These are phyloP conservation scores for Buathra laborator DNA, from an alignment of 2,888 invertebrate species.

Conservation along the genomic window DNA sequence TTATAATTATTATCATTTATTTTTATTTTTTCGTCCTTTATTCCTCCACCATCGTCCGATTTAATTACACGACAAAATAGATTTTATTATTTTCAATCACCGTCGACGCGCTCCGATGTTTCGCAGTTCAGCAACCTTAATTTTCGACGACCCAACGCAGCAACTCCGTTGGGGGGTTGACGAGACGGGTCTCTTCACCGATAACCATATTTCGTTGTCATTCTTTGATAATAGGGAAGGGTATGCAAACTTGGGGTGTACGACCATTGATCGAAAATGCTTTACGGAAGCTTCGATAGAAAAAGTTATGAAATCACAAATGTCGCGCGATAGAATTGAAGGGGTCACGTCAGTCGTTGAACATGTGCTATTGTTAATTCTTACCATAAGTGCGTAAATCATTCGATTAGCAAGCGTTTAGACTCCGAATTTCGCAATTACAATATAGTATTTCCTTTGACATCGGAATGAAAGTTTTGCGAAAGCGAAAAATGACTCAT, in stretches of 20 bases:
- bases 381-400: background rate
- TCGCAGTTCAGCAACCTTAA: constrained; percentile 55
- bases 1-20: constrained; percentile 42
- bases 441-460: no score
- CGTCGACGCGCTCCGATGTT: constrained; percentile 63
- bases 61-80: constrained; percentile 82
- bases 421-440: no score
- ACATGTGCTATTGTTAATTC: background rate
- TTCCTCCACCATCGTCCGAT: constrained; percentile 73
- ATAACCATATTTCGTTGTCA: constrained; percentile 16
- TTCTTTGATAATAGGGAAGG: background rate
- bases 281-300: background rate
- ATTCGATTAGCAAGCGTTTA: no score
- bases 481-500: background rate
- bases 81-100: constrained; percentile 83
- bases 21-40: constrained; percentile 4
- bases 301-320: background rate
- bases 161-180: constrained; percentile 14
- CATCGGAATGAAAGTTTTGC: background rate
- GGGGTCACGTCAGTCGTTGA: background rate
- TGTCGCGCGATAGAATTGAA: background rate
- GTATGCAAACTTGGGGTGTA: background rate
- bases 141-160: constrained; percentile 28
- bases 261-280: background rate
- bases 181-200: constrained; percentile 3